phyloP scores from a whole-genome alignment of 2,113 vertebrate genomes.

The Bombycilla garrulus region DNA sequence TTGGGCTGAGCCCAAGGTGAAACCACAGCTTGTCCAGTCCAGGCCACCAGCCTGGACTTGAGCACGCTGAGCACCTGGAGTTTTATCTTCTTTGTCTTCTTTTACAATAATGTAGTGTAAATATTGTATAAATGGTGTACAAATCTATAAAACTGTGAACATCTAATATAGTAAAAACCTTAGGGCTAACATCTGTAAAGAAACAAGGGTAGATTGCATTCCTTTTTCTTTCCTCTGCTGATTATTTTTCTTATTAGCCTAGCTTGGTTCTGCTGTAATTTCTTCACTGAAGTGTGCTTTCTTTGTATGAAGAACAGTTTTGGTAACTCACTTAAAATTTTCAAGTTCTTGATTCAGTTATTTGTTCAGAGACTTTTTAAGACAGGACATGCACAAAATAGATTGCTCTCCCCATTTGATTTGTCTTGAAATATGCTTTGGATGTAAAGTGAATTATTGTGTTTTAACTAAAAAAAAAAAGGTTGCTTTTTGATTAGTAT shows the following conservation, averaged over 20 bases:
- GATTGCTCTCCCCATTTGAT: neutral
- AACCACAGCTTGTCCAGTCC: neutral
- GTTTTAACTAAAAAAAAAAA: neutral
- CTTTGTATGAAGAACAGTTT: neutral
- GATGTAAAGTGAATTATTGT: neutral
- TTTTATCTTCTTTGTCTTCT: neutral
- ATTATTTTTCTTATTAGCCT: neutral
- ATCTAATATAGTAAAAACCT: neutral
- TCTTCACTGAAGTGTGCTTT: neutral
- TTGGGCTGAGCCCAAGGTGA: neutral
- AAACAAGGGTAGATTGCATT: neutral
- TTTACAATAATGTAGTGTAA: neutral
- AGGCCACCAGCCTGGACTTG: neutral
- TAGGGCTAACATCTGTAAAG: neutral
- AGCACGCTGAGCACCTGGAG: neutral
- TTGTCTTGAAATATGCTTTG: neutral
- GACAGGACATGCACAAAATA: neutral
- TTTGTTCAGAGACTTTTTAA: neutral
- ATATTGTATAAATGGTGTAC: neutral
- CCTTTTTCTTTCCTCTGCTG: neutral
- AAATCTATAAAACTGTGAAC: neutral
- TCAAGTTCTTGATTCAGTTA: neutral
- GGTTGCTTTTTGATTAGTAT: rapidly evolving
- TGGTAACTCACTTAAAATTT: neutral
- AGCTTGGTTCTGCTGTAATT: neutral